A percentile compares a stretch with the other conserved stretches of the same genome.
Evolutionary conservation across 2,888 invertebrate genomes (phyloP).

Genomic region (Meliscaeva auricollis): DNA sequence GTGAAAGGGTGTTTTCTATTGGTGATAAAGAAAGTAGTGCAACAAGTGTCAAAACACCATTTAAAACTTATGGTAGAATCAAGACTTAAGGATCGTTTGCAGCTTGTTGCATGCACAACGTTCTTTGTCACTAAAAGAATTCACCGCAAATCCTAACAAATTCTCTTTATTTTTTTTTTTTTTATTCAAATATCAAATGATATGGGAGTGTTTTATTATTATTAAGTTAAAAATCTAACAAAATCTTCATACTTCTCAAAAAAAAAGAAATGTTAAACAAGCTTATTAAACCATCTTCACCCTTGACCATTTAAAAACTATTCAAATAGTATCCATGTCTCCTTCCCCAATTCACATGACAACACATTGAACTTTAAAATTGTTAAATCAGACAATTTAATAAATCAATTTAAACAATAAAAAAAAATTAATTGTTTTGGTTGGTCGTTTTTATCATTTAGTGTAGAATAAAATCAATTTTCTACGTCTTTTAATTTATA

Average conservation of each 20-base stretch:
- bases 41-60: too few relatives aligned
- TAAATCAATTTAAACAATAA: constrained; percentile 45
- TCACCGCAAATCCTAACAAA: too few relatives aligned
- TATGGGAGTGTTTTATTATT: neutral
- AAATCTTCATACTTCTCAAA: neutral
- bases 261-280: neutral
- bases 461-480: neutral
- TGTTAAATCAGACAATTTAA: constrained; percentile 34
- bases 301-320: neutral
- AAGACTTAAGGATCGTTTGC: too few relatives aligned
- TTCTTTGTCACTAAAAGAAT: too few relatives aligned
- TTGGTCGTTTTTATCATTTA: constrained; percentile 1
- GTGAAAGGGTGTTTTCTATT: too few relatives aligned
- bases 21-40: too few relatives aligned
- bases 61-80: too few relatives aligned
- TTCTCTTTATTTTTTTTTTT: too few relatives aligned
- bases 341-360: neutral
- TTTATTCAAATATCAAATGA: neutral
- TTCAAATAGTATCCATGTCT: neutral
- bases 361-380: constrained; percentile 14
- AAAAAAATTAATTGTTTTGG: constrained; percentile 32
- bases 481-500: neutral
- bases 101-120: too few relatives aligned
- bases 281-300: neutral
- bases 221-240: neutral